Percentiles rank a stretch among this genome's conserved stretches.
Evolutionary conservation across 2,888 invertebrate species (phyloP).

Genomic region (Diaphora mendica): DNA sequence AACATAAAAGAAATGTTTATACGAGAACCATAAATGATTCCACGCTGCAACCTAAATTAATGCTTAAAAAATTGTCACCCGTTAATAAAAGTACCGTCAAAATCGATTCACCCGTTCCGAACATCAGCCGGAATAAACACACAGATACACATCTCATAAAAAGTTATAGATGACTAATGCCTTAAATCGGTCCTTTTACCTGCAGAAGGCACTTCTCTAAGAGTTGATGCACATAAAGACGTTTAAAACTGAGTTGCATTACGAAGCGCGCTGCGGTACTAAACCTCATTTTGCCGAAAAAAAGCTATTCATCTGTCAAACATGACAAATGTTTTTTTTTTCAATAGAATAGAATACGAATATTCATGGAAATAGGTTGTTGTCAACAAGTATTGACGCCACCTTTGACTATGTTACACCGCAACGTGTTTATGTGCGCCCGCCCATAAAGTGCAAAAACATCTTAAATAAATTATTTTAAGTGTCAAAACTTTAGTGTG

Average conservation of each 20-base stretch:
- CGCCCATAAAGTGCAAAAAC: neutral
- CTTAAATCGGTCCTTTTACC: neutral
- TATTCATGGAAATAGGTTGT: constrained; percentile 1
- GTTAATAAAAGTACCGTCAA: neutral
- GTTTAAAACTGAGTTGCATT: neutral
- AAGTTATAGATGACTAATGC: neutral
- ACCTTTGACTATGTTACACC: neutral
- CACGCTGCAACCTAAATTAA: neutral
- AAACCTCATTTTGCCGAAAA: neutral
- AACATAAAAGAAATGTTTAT: too few relatives aligned
- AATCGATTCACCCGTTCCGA: neutral
- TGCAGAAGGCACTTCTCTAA: neutral
- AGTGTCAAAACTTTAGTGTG: neutral
- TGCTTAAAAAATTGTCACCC: neutral
- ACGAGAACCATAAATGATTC: neutral
- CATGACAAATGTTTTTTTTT: neutral
- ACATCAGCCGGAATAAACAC: neutral
- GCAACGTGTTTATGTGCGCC: neutral
- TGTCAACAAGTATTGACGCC: neutral
- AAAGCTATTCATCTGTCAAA: neutral
- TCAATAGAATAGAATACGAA: neutral
- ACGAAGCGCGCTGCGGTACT: neutral
- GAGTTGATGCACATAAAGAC: neutral
- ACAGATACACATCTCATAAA: neutral
- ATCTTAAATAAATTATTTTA: neutral